Evolutionary conservation across 2,797 vertebrate genomes (phyloP), one percentile per base, ranked within the genome.

Genomic region (Smutsia gigantea): DNA sequence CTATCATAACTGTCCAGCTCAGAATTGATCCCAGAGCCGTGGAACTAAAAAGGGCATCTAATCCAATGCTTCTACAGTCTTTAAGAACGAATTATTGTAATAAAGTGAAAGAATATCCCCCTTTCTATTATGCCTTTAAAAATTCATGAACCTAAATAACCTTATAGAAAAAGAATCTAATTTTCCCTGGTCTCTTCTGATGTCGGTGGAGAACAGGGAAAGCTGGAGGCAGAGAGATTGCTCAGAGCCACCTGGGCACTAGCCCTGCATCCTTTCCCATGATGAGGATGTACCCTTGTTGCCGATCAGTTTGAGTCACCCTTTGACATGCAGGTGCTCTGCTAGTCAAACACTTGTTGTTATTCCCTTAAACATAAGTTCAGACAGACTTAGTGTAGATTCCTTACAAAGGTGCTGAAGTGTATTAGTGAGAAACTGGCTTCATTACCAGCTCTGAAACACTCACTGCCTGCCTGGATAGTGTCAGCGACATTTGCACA

Each of bases 91-190:
- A n/a, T 68, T 71, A 31, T 88, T 92, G 12, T 87, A 77, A 95
- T 82, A 37, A 82, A 61, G 34, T 96, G 61, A 68, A 68, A 87
- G 66, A 82, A 74, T 14, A n/a, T 51, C 46, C 66, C 49, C 21
- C 27, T 93, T 90, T 83, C 90, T 83, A 25, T 68, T 77, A 72
- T 78, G 15, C 27, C 39, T 96, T 81, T 59, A 87, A 77, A 95
- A 84, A 88, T 59, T 6, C 51, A 86, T n/a, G 84, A 94, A 68
- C 17, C 57, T 72, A 72, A 92, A 29, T 46, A 72, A 57, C 25
- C 31, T 68, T 66, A 37, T 11, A 69, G 53, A 81, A 77, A 85
- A 90, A 82, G 34, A 63, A 66, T 79, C 9, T 89, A 53, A 29
- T 31, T 53, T 69, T 25, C 37, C 83, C 31, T 49, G 27, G 18